Base-by-base conservation (phyloP, 1,140 invertebrate species). In the Brachionus koreanus region DNA sequence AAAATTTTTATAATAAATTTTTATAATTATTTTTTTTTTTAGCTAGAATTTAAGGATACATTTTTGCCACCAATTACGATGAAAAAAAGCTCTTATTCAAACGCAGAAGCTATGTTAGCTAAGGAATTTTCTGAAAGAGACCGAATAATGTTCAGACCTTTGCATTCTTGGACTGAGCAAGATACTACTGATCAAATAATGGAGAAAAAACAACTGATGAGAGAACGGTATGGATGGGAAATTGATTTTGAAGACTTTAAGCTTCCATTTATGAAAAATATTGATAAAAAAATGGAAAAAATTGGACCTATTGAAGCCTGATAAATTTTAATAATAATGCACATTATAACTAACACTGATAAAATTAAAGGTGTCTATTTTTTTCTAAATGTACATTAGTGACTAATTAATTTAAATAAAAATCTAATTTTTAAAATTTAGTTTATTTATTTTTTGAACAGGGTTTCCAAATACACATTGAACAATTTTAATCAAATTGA, bases 201-300 rank as follows among this genome's bases (percentile, higher is more conserved):
- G 3, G 33, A 69, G 33, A 61, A 83, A 74, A 75, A 43, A 33
- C 49, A 46, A 74, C 5, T 42, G 29, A 37, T 52, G 37, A 37
- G 82, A 10, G 67, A 82, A 23, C 29, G 75, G 46, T 83, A 74
- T 46, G 83, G 83, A 19, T 89, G 87, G 87, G 87, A 88, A 65
- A 86, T 88, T n/a, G 88, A 89, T 84, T 89, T 89, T 85, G 84
- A 85, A 33, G 88, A 89, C 83, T 89, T 87, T 84, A 83, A 87
- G 76, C 87, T 88, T 87, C 88, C 88, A 39, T 89, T 89, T 83
- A 84, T 86, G 19, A 86, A 86, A 83, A 89, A 89, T 84, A 76
- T 88, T 49, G 57, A 37, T 12, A 82, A 83, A 13, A 83, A 82
- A 83, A 42, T 83, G 16, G 83, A 83, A 61, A 82, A 84, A 37